Percentiles rank a stretch among this genome's conserved stretches.
Conservation (phyloP, 2,888 invertebrate species). For the Trilocha varians region DNA sequence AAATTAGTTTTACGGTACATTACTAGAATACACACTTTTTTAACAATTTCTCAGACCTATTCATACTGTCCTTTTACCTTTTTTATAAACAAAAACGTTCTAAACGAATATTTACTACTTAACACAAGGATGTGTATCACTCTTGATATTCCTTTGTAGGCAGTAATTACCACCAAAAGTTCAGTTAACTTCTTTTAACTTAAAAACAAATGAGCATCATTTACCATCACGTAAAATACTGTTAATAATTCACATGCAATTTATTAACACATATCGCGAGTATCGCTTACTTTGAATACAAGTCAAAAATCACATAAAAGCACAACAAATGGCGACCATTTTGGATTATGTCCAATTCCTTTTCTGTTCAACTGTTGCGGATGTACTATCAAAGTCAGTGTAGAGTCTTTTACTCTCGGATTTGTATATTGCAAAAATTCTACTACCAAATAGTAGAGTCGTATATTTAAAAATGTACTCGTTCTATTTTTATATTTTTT, state of each 20-base stretch:
- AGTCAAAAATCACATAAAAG: constrained; percentile 50
- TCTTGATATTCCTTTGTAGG: constrained; percentile 38
- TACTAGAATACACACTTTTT: no score
- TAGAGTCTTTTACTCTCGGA: constrained; percentile 4
- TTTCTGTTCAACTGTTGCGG: constrained; percentile 39
- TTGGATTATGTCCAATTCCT: constrained; percentile 51
- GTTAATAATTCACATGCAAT: neutral
- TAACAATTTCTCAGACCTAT: no score
- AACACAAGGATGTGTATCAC: constrained; percentile 17
- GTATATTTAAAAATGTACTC: no score
- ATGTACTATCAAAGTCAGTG: constrained; percentile 27
- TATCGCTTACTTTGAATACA: constrained; percentile 29
- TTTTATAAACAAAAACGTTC: neutral
- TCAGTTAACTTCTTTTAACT: no score
- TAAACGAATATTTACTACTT: constrained; percentile 1
- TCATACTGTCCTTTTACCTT: neutral
- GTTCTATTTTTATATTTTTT: no score
- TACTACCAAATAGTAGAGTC: no score
- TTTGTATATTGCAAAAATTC: neutral
- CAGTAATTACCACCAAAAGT: constrained; percentile 1
- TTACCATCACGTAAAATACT: neutral
- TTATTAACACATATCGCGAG: neutral
- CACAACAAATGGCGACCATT: constrained; percentile 74
- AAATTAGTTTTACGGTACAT: constrained; percentile 1
- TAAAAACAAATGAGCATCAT: neutral